A percentile compares a stretch with the other conserved stretches of the same genome.
phyloP scores from a whole-genome alignment of 2,797 vertebrate genomes.

The Nannoperca australis region DNA sequence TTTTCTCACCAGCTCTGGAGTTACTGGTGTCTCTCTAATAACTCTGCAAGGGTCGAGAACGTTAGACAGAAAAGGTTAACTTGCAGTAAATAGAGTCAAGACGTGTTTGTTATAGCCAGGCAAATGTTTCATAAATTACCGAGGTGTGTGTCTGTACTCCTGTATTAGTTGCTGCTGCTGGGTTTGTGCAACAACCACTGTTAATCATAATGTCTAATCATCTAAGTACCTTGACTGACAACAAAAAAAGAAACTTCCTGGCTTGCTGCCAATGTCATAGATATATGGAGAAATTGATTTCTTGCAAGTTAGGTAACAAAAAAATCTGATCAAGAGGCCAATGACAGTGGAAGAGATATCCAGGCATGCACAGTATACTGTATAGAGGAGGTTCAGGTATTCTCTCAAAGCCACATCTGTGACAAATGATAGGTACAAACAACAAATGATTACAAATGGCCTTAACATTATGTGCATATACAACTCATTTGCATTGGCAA shows the following conservation, averaged over 20 bases:
- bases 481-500: background rate
- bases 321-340: background rate
- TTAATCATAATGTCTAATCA: background rate
- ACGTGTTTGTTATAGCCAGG: conserved; percentile 5
- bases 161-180: background rate
- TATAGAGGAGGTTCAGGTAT: background rate
- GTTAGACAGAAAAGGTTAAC: conserved; percentile 16
- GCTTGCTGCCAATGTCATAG: background rate
- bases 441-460: background rate
- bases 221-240: background rate
- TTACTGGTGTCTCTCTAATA: conserved; percentile 24
- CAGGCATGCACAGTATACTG: background rate
- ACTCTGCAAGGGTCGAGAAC: background rate
- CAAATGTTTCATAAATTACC: conserved; percentile 12
- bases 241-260: background rate
- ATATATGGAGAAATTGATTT: background rate
- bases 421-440: background rate
- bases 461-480: background rate
- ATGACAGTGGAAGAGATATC: background rate
- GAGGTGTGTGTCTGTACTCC: conserved; percentile 1
- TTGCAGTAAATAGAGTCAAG: conserved; percentile 17
- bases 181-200: background rate
- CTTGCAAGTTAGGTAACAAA: background rate
- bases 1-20: conserved; percentile 1
- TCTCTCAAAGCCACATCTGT: background rate